phyloP scores from a whole-genome alignment of 2,888 invertebrate genomes.

The Apomyelois bistriatella region DNA sequence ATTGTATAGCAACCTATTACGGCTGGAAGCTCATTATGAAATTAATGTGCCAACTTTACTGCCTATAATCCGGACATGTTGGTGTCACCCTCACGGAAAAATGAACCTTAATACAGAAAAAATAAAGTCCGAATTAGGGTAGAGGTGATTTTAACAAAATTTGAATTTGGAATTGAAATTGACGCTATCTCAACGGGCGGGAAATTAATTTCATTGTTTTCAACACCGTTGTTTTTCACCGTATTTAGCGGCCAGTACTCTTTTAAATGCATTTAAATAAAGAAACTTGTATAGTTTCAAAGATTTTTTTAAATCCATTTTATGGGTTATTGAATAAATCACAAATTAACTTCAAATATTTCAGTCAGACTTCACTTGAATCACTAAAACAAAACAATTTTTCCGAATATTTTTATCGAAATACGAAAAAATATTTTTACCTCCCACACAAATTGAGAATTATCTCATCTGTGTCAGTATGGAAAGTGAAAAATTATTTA shows the following conservation, averaged over 20 bases:
- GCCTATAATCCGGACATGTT: constrained; percentile 11
- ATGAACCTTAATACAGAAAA: not conserved
- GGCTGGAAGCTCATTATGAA: constrained; percentile 2
- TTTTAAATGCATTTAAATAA: not conserved
- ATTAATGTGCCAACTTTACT: constrained; percentile 8
- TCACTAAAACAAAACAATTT: too few relatives aligned
- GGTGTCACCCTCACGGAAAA: not conserved
- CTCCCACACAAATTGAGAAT: too few relatives aligned
- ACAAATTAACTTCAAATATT: too few relatives aligned
- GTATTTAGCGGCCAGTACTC: not conserved
- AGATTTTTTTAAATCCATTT: too few relatives aligned
- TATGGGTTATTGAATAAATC: too few relatives aligned
- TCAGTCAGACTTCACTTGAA: too few relatives aligned
- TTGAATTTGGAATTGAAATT: constrained; percentile 29
- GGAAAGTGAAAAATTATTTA: too few relatives aligned
- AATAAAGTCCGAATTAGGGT: constrained; percentile 7
- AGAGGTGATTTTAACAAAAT: constrained; percentile 1
- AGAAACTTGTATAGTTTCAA: too few relatives aligned
- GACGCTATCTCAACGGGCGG: constrained; percentile 26
- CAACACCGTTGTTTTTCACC: constrained; percentile 1
- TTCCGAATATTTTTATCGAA: too few relatives aligned
- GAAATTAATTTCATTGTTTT: constrained; percentile 28
- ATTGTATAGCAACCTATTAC: constrained; percentile 2
- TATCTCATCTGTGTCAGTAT: too few relatives aligned
- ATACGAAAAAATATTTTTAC: too few relatives aligned